Percentiles rank a stretch among this genome's conserved stretches.
Evolutionary conservation across 2,797 vertebrate genomes (phyloP).

Genomic region (Chloroceryle inda): DNA sequence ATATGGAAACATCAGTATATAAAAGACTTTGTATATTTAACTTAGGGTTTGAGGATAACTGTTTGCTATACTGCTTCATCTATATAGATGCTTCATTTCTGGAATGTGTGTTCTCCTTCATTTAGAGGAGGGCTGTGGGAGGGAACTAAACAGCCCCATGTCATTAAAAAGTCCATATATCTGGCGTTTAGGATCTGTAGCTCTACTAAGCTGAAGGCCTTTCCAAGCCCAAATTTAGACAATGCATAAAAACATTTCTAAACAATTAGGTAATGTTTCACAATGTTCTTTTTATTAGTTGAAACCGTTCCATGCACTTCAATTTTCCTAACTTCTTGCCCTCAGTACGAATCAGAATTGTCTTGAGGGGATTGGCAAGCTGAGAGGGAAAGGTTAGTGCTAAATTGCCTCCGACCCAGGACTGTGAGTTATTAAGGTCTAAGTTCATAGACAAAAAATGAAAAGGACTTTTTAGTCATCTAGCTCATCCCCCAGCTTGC

Average conservation of each 20-base stretch:
- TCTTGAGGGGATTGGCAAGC: constrained; percentile 43
- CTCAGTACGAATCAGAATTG: constrained; percentile 46
- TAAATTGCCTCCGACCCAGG: not conserved
- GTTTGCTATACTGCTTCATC: not conserved
- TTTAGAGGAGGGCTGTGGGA: not conserved
- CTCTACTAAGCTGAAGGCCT: constrained; percentile 64
- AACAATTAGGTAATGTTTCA: constrained; percentile 83
- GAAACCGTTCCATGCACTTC: constrained; percentile 68
- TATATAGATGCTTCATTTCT: constrained; percentile 2
- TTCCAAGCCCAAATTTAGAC: constrained; percentile 78
- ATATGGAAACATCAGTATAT: constrained; percentile 55
- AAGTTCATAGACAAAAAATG: not conserved
- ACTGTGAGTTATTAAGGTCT: not conserved
- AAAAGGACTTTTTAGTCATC: not conserved
- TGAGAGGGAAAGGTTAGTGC: constrained; percentile 21
- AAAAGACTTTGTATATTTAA: constrained; percentile 34
- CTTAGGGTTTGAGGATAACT: constrained; percentile 49
- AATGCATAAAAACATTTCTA: constrained; percentile 78
- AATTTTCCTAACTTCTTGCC: constrained; percentile 71
- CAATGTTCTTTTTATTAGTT: constrained; percentile 76
- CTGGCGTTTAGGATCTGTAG: constrained; percentile 35
- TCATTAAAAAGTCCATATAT: constrained; percentile 28
- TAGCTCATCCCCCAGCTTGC: not conserved
- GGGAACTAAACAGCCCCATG: not conserved
- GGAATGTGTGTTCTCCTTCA: not conserved